phyloP scores from a whole-genome alignment of 2,888 invertebrate genomes.

The Drosophila dives region DNA sequence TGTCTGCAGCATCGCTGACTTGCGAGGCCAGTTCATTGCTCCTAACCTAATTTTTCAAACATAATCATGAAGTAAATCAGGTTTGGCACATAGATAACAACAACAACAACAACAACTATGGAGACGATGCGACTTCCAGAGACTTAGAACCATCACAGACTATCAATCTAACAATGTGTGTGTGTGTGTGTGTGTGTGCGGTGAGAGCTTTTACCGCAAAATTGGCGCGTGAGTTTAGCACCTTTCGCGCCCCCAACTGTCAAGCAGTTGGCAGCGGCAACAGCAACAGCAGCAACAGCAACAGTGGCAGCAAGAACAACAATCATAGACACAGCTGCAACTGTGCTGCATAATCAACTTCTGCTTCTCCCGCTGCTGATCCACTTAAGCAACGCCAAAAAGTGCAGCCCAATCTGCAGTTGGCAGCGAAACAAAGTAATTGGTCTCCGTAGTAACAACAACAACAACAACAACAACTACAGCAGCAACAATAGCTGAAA shows the following conservation, averaged over 20 bases:
- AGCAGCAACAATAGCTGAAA: slow-evolving; percentile 41
- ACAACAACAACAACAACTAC: slow-evolving; percentile 29
- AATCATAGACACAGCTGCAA: slow-evolving; percentile 50
- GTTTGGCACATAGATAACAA: slow-evolving; percentile 76
- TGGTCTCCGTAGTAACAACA: slow-evolving; percentile 50
- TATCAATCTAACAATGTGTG: slow-evolving; percentile 50
- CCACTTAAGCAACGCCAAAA: slow-evolving; percentile 54
- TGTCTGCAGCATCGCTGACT: slow-evolving; percentile 67
- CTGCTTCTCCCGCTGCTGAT: slow-evolving; percentile 30
- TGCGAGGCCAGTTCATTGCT: slow-evolving; percentile 82
- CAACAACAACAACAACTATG: slow-evolving; percentile 44
- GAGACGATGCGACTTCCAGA: slow-evolving; percentile 47
- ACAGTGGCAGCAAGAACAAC: slow-evolving; percentile 29
- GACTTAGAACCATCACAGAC: slow-evolving; percentile 57
- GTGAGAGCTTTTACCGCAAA: slow-evolving; percentile 76
- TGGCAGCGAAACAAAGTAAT: slow-evolving; percentile 61
- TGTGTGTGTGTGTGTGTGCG: slow-evolving; percentile 43
- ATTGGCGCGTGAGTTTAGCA: slow-evolving; percentile 75
- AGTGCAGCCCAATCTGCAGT: slow-evolving; percentile 47
- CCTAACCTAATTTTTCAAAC: slow-evolving; percentile 84
- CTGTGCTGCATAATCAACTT: slow-evolving; percentile 58
- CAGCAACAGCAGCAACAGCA: slow-evolving; percentile 16
- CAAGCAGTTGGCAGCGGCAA: slow-evolving; percentile 30
- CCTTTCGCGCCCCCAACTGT: slow-evolving; percentile 65
- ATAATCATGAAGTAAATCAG: slow-evolving; percentile 81